Evolutionary conservation across 2,113 vertebrate genomes (phyloP).

Genomic region (Chelonoidis abingdonii): DNA sequence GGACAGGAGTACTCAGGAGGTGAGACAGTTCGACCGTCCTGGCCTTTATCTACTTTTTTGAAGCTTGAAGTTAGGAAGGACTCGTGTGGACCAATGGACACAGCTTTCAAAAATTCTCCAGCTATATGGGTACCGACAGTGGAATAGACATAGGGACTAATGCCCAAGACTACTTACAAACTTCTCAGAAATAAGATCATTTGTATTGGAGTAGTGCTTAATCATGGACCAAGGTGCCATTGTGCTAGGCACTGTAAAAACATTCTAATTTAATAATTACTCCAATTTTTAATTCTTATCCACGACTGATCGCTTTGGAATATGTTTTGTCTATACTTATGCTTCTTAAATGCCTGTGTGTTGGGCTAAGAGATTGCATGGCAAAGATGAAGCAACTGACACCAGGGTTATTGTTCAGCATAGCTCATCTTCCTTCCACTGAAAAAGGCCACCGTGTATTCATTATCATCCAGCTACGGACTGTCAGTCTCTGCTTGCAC

Average conservation of each 20-base stretch:
- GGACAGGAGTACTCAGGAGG: too few relatives aligned
- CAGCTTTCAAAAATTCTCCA: too few relatives aligned
- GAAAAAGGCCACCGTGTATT: background rate
- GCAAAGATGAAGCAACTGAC: background rate
- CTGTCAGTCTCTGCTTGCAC: background rate
- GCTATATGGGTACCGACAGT: background rate
- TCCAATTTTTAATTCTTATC: background rate
- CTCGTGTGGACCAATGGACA: too few relatives aligned
- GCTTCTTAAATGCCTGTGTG: background rate
- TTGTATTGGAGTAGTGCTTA: background rate
- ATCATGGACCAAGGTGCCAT: background rate
- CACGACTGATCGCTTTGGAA: background rate
- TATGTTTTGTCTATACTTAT: background rate
- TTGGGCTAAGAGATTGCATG: background rate
- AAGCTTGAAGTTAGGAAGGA: too few relatives aligned
- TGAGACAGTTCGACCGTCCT: too few relatives aligned
- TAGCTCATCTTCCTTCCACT: background rate
- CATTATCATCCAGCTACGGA: rapidly evolving
- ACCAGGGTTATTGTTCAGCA: background rate
- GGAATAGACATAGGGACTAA: too few relatives aligned
- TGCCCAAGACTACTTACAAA: background rate
- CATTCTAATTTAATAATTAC: background rate
- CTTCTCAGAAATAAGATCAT: background rate
- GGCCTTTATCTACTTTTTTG: too few relatives aligned
- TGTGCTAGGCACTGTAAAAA: background rate